Conservation (phyloP, 2,113 vertebrate species). For the Microcebus griseorufus region DNA sequence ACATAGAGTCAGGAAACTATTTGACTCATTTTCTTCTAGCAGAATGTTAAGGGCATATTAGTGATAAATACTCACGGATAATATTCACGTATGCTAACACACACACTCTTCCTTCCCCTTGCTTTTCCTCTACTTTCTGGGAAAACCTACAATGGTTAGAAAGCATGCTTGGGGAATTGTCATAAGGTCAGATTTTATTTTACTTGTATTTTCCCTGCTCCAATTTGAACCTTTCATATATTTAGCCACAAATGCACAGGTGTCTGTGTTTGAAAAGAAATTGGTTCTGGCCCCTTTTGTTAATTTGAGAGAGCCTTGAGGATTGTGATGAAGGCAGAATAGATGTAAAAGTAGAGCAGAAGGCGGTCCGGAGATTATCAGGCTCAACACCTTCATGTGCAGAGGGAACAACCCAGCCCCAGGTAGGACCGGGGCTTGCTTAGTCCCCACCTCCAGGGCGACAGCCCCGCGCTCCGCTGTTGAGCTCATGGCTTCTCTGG, state of each 20-base stretch:
- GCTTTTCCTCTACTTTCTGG: not conserved
- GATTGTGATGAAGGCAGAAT: not conserved
- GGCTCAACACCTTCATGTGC: not conserved
- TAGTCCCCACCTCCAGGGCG: accelerated
- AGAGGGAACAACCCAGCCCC: not conserved
- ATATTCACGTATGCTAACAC: not conserved
- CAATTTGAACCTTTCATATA: not conserved
- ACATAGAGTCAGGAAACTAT: not conserved
- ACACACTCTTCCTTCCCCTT: not conserved
- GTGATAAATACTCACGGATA: not conserved
- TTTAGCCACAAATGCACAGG: not conserved
- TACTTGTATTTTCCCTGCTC: not conserved
- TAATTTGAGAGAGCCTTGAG: not conserved
- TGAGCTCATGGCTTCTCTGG: not conserved
- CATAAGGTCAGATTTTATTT: not conserved
- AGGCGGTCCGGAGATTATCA: not conserved
- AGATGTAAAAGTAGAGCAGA: not conserved
- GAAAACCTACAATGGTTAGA: not conserved
- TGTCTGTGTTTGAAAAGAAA: not conserved
- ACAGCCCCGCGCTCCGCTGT: not conserved
- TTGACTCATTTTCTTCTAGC: constrained; percentile 15
- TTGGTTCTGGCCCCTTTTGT: not conserved
- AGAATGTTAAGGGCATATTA: not conserved
- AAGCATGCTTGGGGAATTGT: not conserved
- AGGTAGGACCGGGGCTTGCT: not conserved